Evolutionary conservation across 2,113 vertebrate species (phyloP).

Genomic region (Brachypteracias leptosomus): DNA sequence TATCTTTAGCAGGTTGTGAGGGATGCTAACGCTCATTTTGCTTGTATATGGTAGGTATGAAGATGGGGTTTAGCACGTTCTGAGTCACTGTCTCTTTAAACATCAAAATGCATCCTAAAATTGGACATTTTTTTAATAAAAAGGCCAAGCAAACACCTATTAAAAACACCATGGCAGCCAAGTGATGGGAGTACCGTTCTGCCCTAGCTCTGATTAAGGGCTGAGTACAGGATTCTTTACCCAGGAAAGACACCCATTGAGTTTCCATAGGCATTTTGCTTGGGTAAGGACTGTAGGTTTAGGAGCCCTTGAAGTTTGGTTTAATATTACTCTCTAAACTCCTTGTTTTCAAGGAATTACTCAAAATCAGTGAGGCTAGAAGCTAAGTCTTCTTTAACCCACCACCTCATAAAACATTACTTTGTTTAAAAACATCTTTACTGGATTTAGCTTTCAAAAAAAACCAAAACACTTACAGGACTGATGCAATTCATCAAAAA

Average conservation of each 20-base stretch:
- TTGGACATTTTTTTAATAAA: constrained; percentile 45
- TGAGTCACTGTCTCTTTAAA: constrained; percentile 55
- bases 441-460: constrained; percentile 54
- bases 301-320: constrained; percentile 68
- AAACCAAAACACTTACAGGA: constrained; percentile 30
- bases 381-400: constrained; percentile 58
- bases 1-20: constrained; percentile 60
- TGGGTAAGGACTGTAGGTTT: constrained; percentile 44
- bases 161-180: constrained; percentile 68
- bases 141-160: constrained; percentile 56
- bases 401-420: constrained; percentile 42
- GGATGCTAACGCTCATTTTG: constrained; percentile 54
- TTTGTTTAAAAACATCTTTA: constrained; percentile 60
- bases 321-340: constrained; percentile 60
- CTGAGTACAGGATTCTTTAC: constrained; percentile 40
- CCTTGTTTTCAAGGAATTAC: constrained; percentile 64
- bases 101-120: constrained; percentile 59
- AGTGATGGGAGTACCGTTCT: constrained; percentile 39
- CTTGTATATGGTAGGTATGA: constrained; percentile 4
- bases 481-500: constrained; percentile 66
- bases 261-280: neutral
- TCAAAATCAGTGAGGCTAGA: constrained; percentile 69
- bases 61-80: neutral
- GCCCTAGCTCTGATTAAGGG: constrained; percentile 53
- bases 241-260: constrained; percentile 20